Evolutionary conservation across 2,113 vertebrate species (phyloP), one percentile per base, ranked within the genome.

Genomic region (Panurus biarmicus): DNA sequence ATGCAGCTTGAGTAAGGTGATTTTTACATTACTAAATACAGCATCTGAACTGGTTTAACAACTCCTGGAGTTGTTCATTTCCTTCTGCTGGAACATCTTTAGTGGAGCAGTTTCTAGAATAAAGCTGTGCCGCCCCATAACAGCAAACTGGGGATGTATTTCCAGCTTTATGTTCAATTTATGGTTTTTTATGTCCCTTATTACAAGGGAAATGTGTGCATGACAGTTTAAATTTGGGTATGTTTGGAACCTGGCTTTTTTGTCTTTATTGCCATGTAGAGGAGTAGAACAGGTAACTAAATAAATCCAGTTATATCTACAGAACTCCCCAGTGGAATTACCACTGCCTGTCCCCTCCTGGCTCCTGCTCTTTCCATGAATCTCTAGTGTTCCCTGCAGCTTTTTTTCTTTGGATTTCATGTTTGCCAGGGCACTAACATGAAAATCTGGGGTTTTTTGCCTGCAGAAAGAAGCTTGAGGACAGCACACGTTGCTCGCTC

Each of bases 391-490:
- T 74, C 50, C 29, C 45, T 81, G 44, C 29, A 23, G 12, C 33
- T 56, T n/a, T n/a, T 69, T 57, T 36, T 3, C 10, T 65, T 40
- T 4, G 9, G 28, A 31, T 47, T 81, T 76, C 14, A 4, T 35
- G 25, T 54, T 69, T 90, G 12, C 56, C 56, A 29, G 12, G 29
- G 58, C 57, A 60, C 26, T 79, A 7, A 60, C 44, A 51, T 48
- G 24, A 67, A n/a, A 71, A 51, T 60, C 57, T 12, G 56, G 3
- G 62, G 28, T 10, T 24, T 75, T 48, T 72, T 85, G 29, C 20
- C 25, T 57, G 51, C 76, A 96, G 94, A 33, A 70, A 61, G 94
- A 95, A 88, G 93, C 36, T 31, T n/a, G 84, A 89, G 85, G 78
- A n/a, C 84, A 73, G 74, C 23, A 65, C 24, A 28, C 38, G 0